These are phyloP conservation scores for Ypsolopha sequella DNA, from an alignment of 2,888 invertebrate genomes.

Conservation along the genomic window DNA sequence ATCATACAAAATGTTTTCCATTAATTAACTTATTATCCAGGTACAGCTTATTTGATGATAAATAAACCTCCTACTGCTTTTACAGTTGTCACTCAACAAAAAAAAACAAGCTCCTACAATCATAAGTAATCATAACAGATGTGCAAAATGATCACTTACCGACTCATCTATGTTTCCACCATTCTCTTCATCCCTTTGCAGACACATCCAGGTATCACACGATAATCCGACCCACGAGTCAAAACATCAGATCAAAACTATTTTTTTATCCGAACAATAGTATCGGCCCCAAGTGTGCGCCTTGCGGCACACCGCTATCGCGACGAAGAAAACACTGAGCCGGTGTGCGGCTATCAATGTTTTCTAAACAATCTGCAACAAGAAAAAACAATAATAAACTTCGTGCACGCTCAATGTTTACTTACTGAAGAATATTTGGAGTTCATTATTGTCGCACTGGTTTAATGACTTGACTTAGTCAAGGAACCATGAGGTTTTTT, in stretches of 20 bases:
- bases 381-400: conserved; percentile 67
- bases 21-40: too few species aligned
- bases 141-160: conserved; percentile 29
- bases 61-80: too few species aligned
- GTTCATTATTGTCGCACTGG: too few species aligned
- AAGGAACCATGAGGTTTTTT: too few species aligned
- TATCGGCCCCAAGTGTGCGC: conserved; percentile 25
- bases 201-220: conserved; percentile 54
- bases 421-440: background rate
- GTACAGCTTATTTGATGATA: too few species aligned
- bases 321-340: conserved; percentile 43
- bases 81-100: too few species aligned
- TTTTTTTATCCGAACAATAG: conserved; percentile 7
- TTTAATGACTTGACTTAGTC: too few species aligned
- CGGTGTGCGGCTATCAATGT: conserved; percentile 37
- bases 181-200: conserved; percentile 56
- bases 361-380: conserved; percentile 68
- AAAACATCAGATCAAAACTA: background rate
- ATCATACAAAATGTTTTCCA: too few species aligned
- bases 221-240: background rate
- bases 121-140: too few species aligned
- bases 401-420: conserved; percentile 5
- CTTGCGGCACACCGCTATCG: conserved; percentile 46
- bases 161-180: conserved; percentile 46
- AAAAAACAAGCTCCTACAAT: too few species aligned